A percentile compares a stretch with the other conserved stretches of the same genome.
phyloP scores from a whole-genome alignment of 2,888 invertebrate genomes.

The Crocallis elinguaria region DNA sequence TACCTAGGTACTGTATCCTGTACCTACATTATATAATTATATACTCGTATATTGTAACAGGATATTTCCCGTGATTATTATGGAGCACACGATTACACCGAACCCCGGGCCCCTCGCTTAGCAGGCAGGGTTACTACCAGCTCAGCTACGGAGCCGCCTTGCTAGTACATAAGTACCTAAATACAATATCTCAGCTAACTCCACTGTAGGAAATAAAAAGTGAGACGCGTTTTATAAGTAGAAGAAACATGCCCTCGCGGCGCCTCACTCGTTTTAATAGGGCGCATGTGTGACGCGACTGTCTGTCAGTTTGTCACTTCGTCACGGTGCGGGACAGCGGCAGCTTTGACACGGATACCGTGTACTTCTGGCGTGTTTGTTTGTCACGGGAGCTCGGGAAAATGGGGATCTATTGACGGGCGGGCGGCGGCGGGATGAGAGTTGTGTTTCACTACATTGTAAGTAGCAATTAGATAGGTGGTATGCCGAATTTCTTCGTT shows the following conservation, averaged over 20 bases:
- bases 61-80: no score
- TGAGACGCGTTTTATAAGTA: slow-evolving; percentile 23
- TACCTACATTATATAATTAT: no score
- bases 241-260: slow-evolving; percentile 11
- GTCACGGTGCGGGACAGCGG: slow-evolving; percentile 30
- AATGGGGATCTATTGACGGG: slow-evolving; percentile 7
- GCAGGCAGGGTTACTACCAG: no score
- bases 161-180: neutral
- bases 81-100: no score
- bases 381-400: slow-evolving; percentile 21
- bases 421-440: neutral
- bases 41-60: no score
- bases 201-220: slow-evolving; percentile 2
- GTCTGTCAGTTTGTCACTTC: slow-evolving; percentile 34
- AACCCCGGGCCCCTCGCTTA: no score
- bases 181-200: no score
- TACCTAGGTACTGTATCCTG: no score
- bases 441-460: no score
- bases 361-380: slow-evolving; percentile 18
- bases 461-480: no score
- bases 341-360: slow-evolving; percentile 41
- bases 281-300: slow-evolving; percentile 51
- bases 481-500: no score
- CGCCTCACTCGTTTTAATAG: slow-evolving; percentile 44
- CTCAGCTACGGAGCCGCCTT: no score